Evolutionary conservation across 2,113 vertebrate genomes (phyloP), one percentile per base, ranked within the genome.

Genomic region (Callipepla squamata): DNA sequence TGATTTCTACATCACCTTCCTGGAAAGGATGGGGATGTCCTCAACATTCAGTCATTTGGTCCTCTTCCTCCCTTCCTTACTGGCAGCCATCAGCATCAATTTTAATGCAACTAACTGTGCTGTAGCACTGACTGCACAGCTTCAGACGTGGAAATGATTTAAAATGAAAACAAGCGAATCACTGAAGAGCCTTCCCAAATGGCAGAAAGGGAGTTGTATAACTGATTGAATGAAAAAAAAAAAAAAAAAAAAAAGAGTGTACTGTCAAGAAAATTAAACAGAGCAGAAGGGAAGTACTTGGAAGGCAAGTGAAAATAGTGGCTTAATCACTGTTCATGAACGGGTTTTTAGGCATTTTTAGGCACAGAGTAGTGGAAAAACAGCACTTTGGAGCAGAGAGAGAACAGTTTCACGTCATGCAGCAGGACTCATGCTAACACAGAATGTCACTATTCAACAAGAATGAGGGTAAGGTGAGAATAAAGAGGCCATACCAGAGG

Each of bases 371-470:
- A 63, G 13, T 4, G 45, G 28, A 1, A 45, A 58, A 30, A 5
- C 5, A 3, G 7, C 11, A 8, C 44, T 78, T 2, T 0, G 11
- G 5, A 84, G 13, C 32, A 55, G 51, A 40, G 57, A 55, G 12
- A 14, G 23, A 61, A 6, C 5, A 14, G 36, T 36, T 81, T 47
- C 19, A 34, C 38, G 21, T 15, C 0, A 0, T 19, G 20, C 73
- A 76, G 34, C 15, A 77, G 28, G 28, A 51, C 6, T 84, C 28
- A 1, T 1, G 6, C 25, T 84, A 75, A 36, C 12, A 58, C 7
- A 20, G 30, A 25, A 6, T 44, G 25, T 26, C 57, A n/a, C 26
- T 48, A 23, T 21, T 18, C 18, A 83, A 23, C 10, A 80, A 80
- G 42, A 69, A 21, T 4, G 7, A 77, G 80, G 51, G 21, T 45